Conservation (phyloP, 1,140 invertebrate genomes). For the Pachypeltis micranthus region DNA sequence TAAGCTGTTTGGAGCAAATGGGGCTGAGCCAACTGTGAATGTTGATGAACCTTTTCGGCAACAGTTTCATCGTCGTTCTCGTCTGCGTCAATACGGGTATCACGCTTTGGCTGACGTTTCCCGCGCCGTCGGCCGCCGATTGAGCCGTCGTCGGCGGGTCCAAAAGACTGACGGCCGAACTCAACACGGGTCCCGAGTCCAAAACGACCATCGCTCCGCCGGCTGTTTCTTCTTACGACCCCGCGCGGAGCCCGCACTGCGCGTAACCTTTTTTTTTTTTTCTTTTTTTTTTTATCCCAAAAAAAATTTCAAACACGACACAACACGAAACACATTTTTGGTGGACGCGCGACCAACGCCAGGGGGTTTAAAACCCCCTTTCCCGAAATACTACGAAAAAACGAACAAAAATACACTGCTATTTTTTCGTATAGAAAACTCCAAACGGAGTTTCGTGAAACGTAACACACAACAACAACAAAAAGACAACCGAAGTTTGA, state of each 20-base stretch:
- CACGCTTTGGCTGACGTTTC: neutral
- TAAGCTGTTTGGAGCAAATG: constrained; percentile 55
- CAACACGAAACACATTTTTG: neutral
- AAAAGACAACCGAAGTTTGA: too few species aligned
- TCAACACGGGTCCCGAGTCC: constrained; percentile 40
- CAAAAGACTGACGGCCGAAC: constrained; percentile 39
- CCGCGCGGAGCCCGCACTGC: neutral
- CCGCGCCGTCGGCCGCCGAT: constrained; percentile 9
- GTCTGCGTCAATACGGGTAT: constrained; percentile 20
- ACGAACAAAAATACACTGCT: neutral
- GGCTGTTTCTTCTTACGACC: neutral
- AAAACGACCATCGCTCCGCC: constrained; percentile 52
- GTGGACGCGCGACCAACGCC: neutral
- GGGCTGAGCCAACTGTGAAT: constrained; percentile 77
- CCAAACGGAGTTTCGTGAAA: too few species aligned
- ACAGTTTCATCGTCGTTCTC: constrained; percentile 57
- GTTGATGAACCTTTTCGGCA: constrained; percentile 77
- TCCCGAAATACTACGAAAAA: neutral
- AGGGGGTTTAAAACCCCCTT: neutral
- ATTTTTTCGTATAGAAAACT: too few species aligned
- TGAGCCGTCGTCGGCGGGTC: constrained; percentile 22
- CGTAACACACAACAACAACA: too few species aligned
- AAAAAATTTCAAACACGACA: too few species aligned
- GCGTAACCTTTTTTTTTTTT: neutral
- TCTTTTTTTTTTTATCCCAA: too few species aligned